phyloP scores from a whole-genome alignment of 2,888 invertebrate species.

The Helobdella robusta region DNA sequence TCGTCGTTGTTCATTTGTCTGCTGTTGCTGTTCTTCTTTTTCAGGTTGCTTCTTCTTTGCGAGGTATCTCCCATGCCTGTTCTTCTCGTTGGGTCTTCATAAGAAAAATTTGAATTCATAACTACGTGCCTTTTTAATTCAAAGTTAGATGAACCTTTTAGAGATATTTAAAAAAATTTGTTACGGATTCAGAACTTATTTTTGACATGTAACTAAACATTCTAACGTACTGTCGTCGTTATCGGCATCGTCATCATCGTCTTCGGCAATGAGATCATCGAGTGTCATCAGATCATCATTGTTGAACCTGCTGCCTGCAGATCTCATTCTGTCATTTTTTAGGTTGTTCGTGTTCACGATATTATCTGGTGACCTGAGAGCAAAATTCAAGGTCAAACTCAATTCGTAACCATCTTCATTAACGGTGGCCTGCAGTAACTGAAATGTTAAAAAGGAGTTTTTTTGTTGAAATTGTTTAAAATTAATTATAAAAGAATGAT shows the following conservation, averaged over 20 bases:
- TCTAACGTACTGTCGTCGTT: constrained; percentile 30
- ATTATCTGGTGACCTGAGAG: constrained; percentile 43
- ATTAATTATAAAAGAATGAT: not conserved
- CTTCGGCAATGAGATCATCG: not conserved
- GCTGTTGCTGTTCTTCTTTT: no score
- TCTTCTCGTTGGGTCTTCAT: not conserved
- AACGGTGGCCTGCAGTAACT: constrained; percentile 45
- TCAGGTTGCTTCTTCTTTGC: no score
- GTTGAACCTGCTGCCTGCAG: not conserved
- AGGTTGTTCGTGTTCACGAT: constrained; percentile 39
- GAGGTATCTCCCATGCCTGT: not conserved
- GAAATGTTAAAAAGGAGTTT: constrained; percentile 13
- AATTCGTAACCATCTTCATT: constrained; percentile 49
- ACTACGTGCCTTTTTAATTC: no score
- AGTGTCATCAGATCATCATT: no score
- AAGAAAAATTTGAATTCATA: no score
- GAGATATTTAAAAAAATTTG: no score
- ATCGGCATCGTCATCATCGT: constrained; percentile 1
- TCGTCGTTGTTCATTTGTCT: not conserved
- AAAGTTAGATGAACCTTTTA: no score
- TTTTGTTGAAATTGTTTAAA: not conserved
- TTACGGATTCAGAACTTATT: no score
- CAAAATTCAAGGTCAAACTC: constrained; percentile 47
- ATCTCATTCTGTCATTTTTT: not conserved
- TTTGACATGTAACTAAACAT: not conserved